Evolutionary conservation across 1,140 invertebrate genomes (phyloP).

Genomic region (Drosophila novamexicana): DNA sequence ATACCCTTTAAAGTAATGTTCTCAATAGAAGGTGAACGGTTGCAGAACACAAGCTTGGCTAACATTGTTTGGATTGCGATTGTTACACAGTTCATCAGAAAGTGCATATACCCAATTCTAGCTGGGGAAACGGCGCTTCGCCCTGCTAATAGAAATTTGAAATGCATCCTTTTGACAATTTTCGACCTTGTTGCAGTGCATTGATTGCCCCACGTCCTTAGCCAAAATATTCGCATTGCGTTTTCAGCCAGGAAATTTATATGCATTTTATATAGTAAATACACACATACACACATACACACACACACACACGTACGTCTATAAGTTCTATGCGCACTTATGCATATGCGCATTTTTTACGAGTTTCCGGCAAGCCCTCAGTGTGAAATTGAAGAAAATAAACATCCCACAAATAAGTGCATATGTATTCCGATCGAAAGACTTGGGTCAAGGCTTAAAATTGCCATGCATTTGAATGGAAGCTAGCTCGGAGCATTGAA

Average conservation of each 20-base stretch:
- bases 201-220: conserved; percentile 15
- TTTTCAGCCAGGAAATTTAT: background rate
- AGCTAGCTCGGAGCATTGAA: too few species aligned
- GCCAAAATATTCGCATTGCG: background rate
- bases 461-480: too few species aligned
- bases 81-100: background rate
- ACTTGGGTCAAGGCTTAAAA: too few species aligned
- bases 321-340: background rate
- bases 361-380: background rate
- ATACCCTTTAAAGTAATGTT: conserved; percentile 2
- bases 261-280: background rate
- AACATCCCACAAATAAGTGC: background rate
- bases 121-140: background rate
- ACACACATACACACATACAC: background rate
- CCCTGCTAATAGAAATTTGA: conserved; percentile 7
- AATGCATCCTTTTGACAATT: conserved; percentile 26
- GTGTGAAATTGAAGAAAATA: background rate
- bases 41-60: too few species aligned
- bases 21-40: too few species aligned
- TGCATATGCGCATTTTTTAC: conserved; percentile 5
- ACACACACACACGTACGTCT: background rate
- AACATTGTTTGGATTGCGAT: too few species aligned
- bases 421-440: background rate
- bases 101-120: background rate
- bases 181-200: conserved; percentile 23